A percentile compares a stretch with the other conserved stretches of the same genome.
Evolutionary conservation across 2,113 vertebrate species (phyloP).

Genomic region (Leiothrix lutea): DNA sequence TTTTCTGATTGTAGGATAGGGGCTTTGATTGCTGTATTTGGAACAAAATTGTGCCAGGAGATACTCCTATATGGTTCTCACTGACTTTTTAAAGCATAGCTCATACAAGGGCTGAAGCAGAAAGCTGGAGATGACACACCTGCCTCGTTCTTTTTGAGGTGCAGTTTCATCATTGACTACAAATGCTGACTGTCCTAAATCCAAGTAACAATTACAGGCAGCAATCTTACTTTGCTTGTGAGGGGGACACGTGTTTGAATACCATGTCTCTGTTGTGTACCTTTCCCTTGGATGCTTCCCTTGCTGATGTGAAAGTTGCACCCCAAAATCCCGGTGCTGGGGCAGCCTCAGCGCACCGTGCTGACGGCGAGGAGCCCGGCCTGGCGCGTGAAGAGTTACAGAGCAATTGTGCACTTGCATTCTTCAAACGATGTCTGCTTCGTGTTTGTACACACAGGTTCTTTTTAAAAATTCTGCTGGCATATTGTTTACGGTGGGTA

Average conservation of each 20-base stretch:
- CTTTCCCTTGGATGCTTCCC: neutral
- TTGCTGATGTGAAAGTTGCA: neutral
- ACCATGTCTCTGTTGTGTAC: accelerated
- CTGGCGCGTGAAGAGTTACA: slow-evolving; percentile 43
- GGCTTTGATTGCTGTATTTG: slow-evolving; percentile 10
- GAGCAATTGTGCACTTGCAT: slow-evolving; percentile 18
- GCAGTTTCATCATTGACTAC: neutral
- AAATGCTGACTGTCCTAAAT: neutral
- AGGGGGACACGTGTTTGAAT: accelerated
- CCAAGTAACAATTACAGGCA: neutral
- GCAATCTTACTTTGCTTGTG: neutral
- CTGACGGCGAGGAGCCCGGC: neutral
- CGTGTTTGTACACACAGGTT: slow-evolving; percentile 80
- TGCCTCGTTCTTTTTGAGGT: neutral
- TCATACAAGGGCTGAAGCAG: neutral
- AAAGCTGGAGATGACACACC: neutral
- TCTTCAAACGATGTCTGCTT: slow-evolving; percentile 60
- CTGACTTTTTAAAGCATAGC: neutral
- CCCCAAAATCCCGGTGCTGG: neutral
- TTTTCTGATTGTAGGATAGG: slow-evolving; percentile 23
- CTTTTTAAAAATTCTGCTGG: slow-evolving; percentile 79
- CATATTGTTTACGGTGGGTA: slow-evolving; percentile 79
- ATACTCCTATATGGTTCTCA: neutral
- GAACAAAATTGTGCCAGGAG: neutral
- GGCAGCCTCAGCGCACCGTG: neutral